phyloP scores from a whole-genome alignment of 2,888 invertebrate genomes.

The Pherbina coryleti region DNA sequence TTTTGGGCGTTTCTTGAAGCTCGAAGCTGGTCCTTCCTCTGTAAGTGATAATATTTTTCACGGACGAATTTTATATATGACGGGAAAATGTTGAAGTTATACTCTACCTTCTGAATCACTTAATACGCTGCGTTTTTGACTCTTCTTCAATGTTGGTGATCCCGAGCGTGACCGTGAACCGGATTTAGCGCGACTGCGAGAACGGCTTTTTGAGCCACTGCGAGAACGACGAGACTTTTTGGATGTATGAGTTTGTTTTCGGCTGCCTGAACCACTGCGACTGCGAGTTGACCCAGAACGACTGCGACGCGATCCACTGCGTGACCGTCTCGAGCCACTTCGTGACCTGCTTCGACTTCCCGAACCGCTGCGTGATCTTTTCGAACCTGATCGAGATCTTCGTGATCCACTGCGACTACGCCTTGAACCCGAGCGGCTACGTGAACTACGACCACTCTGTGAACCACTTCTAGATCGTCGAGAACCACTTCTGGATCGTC shows the following conservation, averaged over 20 bases:
- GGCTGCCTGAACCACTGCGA: conserved; percentile 50
- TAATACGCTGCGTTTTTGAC: conserved; percentile 65
- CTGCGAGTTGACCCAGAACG: conserved; percentile 57
- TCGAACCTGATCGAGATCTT: conserved; percentile 47
- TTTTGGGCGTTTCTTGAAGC: conserved; percentile 69
- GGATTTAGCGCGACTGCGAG: conserved; percentile 46
- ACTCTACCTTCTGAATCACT: conserved; percentile 75
- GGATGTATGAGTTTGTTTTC: conserved; percentile 32
- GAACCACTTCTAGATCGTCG: conserved; percentile 50
- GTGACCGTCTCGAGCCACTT: conserved; percentile 54
- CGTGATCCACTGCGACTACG: conserved; percentile 58
- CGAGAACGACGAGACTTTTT: conserved; percentile 37
- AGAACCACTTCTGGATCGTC: conserved; percentile 39
- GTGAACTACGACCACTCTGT: conserved; percentile 43
- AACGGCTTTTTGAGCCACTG: conserved; percentile 29
- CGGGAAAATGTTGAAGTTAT: neutral
- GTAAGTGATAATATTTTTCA: conserved; percentile 3
- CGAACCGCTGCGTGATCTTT: conserved; percentile 50
- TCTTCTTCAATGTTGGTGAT: conserved; percentile 47
- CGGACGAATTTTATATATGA: neutral
- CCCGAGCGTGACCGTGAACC: conserved; percentile 55
- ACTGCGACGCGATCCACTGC: conserved; percentile 58
- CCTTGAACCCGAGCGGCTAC: conserved; percentile 51
- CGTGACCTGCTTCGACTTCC: conserved; percentile 49
- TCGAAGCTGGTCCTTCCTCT: conserved; percentile 53